A percentile compares a stretch with the other conserved stretches of the same genome.
These are phyloP conservation scores for Bombus breviceps DNA, from an alignment of 1,140 invertebrate genomes.

Conservation along the genomic window DNA sequence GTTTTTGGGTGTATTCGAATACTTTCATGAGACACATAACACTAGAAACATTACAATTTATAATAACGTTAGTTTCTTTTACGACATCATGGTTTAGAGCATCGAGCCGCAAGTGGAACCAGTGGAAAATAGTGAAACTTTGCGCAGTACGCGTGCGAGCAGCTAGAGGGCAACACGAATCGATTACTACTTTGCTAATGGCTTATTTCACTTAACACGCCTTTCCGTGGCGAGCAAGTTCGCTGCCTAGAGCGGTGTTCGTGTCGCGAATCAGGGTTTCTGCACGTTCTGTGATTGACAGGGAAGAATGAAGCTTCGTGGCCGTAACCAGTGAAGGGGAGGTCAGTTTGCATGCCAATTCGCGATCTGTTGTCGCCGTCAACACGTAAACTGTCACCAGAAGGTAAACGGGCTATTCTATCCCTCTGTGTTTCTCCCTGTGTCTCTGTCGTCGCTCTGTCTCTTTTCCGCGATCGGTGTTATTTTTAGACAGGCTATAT, in stretches of 20 bases:
- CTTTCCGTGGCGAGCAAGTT: slow-evolving; percentile 43
- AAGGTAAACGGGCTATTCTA: slow-evolving; percentile 56
- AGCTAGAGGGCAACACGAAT: slow-evolving; percentile 67
- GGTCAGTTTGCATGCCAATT: slow-evolving; percentile 38
- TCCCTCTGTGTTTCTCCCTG: neutral
- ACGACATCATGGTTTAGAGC: neutral
- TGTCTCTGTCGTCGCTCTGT: slow-evolving; percentile 5
- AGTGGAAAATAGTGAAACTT: slow-evolving; percentile 15
- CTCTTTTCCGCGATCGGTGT: slow-evolving; percentile 13
- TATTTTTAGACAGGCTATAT: slow-evolving; percentile 39
- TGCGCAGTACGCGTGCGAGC: slow-evolving; percentile 44
- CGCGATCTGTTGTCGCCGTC: slow-evolving; percentile 13
- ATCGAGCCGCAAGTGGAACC: neutral
- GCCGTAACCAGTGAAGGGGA: slow-evolving; percentile 6
- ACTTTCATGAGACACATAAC: too few relatives aligned
- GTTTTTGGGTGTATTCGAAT: too few relatives aligned
- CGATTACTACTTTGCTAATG: slow-evolving; percentile 63
- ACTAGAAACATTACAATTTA: neutral
- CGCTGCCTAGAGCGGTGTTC: slow-evolving; percentile 2
- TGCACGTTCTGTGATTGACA: slow-evolving; percentile 17
- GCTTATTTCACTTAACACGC: slow-evolving; percentile 65
- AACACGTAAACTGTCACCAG: slow-evolving; percentile 37
- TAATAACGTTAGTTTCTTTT: neutral
- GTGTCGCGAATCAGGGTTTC: slow-evolving; percentile 1
- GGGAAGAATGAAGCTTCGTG: slow-evolving; percentile 41